Base-by-base conservation (phyloP, 2,888 invertebrate species). In the Zaprionus bogoriensis region DNA sequence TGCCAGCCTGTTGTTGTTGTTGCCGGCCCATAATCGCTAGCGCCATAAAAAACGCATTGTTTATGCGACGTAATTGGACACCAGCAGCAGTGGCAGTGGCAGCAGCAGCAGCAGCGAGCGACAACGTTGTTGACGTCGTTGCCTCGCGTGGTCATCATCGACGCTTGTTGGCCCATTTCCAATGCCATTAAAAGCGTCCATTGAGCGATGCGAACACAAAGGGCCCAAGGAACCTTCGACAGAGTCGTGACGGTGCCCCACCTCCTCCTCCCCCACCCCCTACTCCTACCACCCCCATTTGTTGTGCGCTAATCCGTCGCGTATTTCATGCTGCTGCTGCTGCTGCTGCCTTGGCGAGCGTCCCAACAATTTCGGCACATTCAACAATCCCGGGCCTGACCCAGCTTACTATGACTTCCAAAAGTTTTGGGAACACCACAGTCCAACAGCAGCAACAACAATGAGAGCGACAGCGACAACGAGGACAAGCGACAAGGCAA, bases 61-160 rank as follows among this genome's bases (percentile, higher is more conserved):
- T 86, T 80, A 80, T 86, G 86, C 83, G 86, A 74, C 77, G 86
- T 80, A 80, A 80, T 80, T 86, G 83, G 83, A 86, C 83, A 83
- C 80, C 85, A 68, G 42, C 54, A 60, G 22, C 36, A 38, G 4
- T 27, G 19, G 25, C 53, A 28, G n/a, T 38, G 38, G 9, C 28
- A 44, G 12, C 28, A 45, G 2, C 27, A 44, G 1, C 32, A 30
- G 2, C 23, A 22, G 4, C 27, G 3, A 53, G 41, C 28, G 12
- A 44, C 47, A 58, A 45, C 54, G 50, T 48, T 62, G 53, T 53
- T 57, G 73, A 46, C 57, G 50, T 32, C 38, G 48, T 3, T 41
- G 47, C 38, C 32, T 32, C 67, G 67, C 47, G 5, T 65, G 75
- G 75, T 67, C 74, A 75, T 71, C 79, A 75, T 66, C n/a, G 65